Evolutionary conservation across 2,888 invertebrate species (phyloP).

Genomic region (Drosophila neonasuta): DNA sequence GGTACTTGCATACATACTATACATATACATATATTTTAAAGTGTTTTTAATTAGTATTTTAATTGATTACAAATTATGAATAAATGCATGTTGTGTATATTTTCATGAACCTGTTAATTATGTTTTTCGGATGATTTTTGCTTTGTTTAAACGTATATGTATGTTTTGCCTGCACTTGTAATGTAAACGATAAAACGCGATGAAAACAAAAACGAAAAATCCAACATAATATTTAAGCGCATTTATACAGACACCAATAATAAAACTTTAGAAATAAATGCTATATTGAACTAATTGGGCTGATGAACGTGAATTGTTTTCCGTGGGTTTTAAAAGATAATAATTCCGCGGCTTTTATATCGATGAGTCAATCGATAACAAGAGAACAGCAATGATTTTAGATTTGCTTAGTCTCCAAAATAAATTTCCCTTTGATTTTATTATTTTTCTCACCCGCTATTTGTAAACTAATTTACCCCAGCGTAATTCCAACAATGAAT

Average conservation of each 20-base stretch:
- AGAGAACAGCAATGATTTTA: background rate
- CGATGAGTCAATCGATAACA: slow-evolving; percentile 15
- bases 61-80: slow-evolving; percentile 53
- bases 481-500: too few relatives aligned
- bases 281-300: slow-evolving; percentile 1
- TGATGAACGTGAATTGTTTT: background rate
- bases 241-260: slow-evolving; percentile 62
- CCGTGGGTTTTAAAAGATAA: background rate
- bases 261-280: slow-evolving; percentile 51
- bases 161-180: slow-evolving; percentile 47
- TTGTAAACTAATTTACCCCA: too few relatives aligned
- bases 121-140: slow-evolving; percentile 45
- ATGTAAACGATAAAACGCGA: slow-evolving; percentile 39
- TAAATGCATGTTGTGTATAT: slow-evolving; percentile 63
- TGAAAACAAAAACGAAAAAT: slow-evolving; percentile 31
- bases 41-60: slow-evolving; percentile 63
- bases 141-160: slow-evolving; percentile 44
- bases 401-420: too few relatives aligned
- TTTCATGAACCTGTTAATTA: slow-evolving; percentile 52
- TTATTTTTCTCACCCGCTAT: too few relatives aligned
- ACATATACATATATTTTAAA: slow-evolving; percentile 47
- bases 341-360: background rate
- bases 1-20: slow-evolving; percentile 23
- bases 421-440: too few relatives aligned
- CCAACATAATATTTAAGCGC: slow-evolving; percentile 54